Percentiles rank a stretch among this genome's conserved stretches.
Evolutionary conservation across 2,797 vertebrate genomes (phyloP).

Genomic region (Dendrocincla fuliginosa): DNA sequence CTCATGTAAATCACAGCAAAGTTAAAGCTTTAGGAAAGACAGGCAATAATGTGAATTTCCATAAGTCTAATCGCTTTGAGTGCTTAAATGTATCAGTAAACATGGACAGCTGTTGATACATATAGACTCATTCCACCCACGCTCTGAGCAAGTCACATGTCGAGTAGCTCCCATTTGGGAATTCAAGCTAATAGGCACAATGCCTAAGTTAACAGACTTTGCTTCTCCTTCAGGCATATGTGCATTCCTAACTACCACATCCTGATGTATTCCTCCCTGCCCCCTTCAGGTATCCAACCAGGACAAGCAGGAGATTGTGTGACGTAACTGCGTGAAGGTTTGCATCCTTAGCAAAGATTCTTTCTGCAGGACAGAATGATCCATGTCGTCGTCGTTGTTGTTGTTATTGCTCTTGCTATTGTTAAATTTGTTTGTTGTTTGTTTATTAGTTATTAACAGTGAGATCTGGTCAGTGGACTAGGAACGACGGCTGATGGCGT

Average conservation of each 20-base stretch:
- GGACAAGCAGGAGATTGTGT: background rate
- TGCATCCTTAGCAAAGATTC: background rate
- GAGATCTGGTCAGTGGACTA: background rate
- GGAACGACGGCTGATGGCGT: background rate
- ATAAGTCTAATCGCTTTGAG: background rate
- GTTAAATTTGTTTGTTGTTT: background rate
- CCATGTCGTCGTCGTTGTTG: rapidly evolving
- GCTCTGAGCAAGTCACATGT: background rate
- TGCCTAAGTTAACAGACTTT: background rate
- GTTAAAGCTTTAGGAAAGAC: background rate
- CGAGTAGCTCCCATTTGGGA: background rate
- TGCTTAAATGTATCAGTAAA: background rate
- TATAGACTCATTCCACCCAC: background rate
- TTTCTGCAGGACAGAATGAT: background rate
- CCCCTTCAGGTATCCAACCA: background rate
- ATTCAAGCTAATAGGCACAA: background rate
- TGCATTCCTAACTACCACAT: background rate
- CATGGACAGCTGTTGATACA: background rate
- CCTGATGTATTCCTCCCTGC: background rate
- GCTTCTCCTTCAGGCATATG: background rate
- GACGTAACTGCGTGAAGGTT: rapidly evolving
- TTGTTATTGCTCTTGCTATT: background rate
- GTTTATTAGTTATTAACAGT: background rate
- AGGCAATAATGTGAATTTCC: background rate
- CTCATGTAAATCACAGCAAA: background rate